Conservation (phyloP, 2,888 invertebrate genomes). For the Brenthis ino region DNA sequence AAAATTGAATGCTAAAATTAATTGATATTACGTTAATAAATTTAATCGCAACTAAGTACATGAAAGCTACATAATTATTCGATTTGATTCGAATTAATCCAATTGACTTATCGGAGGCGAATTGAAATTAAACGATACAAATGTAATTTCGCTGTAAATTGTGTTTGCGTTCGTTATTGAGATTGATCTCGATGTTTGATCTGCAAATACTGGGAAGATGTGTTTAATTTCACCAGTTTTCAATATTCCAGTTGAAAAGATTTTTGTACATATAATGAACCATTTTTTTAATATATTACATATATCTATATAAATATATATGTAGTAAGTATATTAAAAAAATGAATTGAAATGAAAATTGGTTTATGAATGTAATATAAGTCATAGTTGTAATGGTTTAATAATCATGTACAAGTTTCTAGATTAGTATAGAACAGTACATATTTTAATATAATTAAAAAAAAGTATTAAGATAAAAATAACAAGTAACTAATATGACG, state of each 20-base stretch:
- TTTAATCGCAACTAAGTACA: conserved; percentile 43
- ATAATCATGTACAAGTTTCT: no score
- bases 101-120: conserved; percentile 58
- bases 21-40: conserved; percentile 35
- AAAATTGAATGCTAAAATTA: conserved; percentile 12
- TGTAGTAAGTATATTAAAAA: no score
- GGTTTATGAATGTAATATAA: no score
- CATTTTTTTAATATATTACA: not conserved
- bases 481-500: not conserved
- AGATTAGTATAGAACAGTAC: no score
- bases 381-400: no score
- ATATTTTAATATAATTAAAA: no score
- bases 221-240: conserved; percentile 23
- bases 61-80: conserved; percentile 55
- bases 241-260: not conserved
- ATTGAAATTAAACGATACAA: conserved; percentile 60
- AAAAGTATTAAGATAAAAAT: no score
- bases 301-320: no score
- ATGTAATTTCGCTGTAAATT: conserved; percentile 64
- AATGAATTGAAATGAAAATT: no score
- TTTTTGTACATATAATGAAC: not conserved
- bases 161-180: conserved; percentile 59
- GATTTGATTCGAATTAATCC: conserved; percentile 58
- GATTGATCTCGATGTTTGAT: conserved; percentile 49
- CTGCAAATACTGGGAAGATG: conserved; percentile 34